phyloP scores from a whole-genome alignment of 1,140 invertebrate species.

The Drosophila sproati region DNA sequence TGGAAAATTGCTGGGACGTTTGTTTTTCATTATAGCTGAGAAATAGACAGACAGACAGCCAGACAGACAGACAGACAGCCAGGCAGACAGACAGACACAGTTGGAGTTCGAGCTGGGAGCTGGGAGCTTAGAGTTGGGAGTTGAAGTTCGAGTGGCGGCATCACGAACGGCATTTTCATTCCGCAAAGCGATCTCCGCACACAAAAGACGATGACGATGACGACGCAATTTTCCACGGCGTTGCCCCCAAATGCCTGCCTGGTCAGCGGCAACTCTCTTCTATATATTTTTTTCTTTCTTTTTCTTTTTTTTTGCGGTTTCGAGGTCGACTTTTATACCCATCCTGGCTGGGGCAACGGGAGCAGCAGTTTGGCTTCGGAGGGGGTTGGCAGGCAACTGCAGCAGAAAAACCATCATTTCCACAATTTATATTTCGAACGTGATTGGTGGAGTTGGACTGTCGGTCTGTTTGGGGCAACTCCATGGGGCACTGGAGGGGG shows the following conservation, averaged over 20 bases:
- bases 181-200: slow-evolving; percentile 66
- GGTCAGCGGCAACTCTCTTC: slow-evolving; percentile 36
- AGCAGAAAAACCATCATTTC: slow-evolving; percentile 83
- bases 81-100: neutral
- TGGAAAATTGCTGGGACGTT: slow-evolving; percentile 79
- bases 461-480: neutral
- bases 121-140: neutral
- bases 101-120: too few relatives aligned
- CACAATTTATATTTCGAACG: slow-evolving; percentile 84
- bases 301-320: slow-evolving; percentile 61
- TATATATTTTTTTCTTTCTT: neutral
- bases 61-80: slow-evolving; percentile 6
- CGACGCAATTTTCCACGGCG: slow-evolving; percentile 68
- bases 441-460: slow-evolving; percentile 66
- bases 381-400: slow-evolving; percentile 35
- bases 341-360: slow-evolving; percentile 1
- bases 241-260: slow-evolving; percentile 41
- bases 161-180: slow-evolving; percentile 81
- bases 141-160: slow-evolving; percentile 45
- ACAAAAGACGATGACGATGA: slow-evolving; percentile 12
- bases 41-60: slow-evolving; percentile 14
- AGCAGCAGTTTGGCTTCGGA: neutral
- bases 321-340: slow-evolving; percentile 43
- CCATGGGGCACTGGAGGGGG: neutral
- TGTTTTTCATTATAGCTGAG: slow-evolving; percentile 73